Percentiles rank a stretch among this genome's conserved stretches.
These are phyloP conservation scores for Euthynnus affinis DNA, from an alignment of 2,797 vertebrate species.

Conservation along the genomic window DNA sequence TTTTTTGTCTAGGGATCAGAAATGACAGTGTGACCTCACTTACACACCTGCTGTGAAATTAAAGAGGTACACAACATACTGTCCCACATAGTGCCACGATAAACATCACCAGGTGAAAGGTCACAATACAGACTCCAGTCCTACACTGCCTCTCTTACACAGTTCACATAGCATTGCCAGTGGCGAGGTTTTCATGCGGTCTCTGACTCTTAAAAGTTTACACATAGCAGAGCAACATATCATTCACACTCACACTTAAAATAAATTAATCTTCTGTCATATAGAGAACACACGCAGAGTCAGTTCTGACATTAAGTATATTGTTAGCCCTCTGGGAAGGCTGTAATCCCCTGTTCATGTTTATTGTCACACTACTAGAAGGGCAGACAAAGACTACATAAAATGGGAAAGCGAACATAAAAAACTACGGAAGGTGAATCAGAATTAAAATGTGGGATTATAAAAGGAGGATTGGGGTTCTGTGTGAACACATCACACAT, in stretches of 20 bases:
- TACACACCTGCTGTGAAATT: not conserved
- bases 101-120: not conserved
- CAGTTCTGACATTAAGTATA: not conserved
- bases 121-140: not conserved
- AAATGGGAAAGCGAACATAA: no score
- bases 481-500: not conserved
- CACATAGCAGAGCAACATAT: constrained; percentile 17
- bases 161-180: not conserved
- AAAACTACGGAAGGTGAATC: not conserved
- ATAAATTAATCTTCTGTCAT: not conserved
- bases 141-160: constrained; percentile 13
- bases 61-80: not conserved
- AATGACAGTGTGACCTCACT: not conserved
- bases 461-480: not conserved
- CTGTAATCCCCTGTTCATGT: not conserved
- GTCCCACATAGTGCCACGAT: not conserved
- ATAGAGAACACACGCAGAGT: not conserved
- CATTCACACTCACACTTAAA: not conserved
- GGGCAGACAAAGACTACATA: not conserved
- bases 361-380: not conserved
- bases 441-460: not conserved
- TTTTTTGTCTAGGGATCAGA: not conserved
- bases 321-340: not conserved
- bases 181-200: constrained; percentile 10
- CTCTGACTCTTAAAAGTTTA: constrained; percentile 9